A percentile compares a stretch with the other conserved stretches of the same genome.
Evolutionary conservation across 2,797 vertebrate genomes (phyloP).

Genomic region (Siniperca undulata): DNA sequence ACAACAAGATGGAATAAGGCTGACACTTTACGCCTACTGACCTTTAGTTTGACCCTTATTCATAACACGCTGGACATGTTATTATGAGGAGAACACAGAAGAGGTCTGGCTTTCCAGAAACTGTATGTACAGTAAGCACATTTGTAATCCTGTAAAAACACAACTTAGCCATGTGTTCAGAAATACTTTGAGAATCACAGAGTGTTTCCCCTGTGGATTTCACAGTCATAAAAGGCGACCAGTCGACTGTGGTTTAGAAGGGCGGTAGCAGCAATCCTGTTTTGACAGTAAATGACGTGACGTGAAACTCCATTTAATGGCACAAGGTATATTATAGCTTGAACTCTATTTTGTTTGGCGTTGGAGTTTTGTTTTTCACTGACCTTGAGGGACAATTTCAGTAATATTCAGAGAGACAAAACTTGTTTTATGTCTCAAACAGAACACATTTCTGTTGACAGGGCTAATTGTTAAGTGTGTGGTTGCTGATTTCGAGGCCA

Average conservation of each 20-base stretch:
- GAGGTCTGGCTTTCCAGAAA: conserved; percentile 68
- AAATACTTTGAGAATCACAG: conserved; percentile 73
- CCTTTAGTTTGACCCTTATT: conserved; percentile 34
- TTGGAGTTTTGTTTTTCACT: conserved; percentile 72
- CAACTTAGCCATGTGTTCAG: conserved; percentile 71
- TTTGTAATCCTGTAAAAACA: conserved; percentile 85
- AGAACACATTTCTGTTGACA: conserved; percentile 84
- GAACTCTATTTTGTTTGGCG: conserved; percentile 79
- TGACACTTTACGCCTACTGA: conserved; percentile 15
- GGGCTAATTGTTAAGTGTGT: conserved; percentile 85
- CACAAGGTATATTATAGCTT: conserved; percentile 71
- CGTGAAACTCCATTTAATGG: conserved; percentile 73
- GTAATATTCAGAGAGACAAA: conserved; percentile 79
- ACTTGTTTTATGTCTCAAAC: conserved; percentile 76
- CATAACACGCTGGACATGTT: conserved; percentile 45
- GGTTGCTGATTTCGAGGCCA: conserved; percentile 85
- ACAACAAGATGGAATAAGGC: background rate
- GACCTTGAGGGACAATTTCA: conserved; percentile 74
- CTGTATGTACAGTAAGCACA: conserved; percentile 77
- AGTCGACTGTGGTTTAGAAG: conserved; percentile 78
- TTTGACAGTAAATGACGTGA: conserved; percentile 79
- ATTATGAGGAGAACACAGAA: conserved; percentile 50
- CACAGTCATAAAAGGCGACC: conserved; percentile 68
- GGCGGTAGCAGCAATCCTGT: conserved; percentile 67
- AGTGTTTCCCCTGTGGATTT: conserved; percentile 65